Evolutionary conservation across 2,888 invertebrate species (phyloP).

Genomic region (Andrena camellia): DNA sequence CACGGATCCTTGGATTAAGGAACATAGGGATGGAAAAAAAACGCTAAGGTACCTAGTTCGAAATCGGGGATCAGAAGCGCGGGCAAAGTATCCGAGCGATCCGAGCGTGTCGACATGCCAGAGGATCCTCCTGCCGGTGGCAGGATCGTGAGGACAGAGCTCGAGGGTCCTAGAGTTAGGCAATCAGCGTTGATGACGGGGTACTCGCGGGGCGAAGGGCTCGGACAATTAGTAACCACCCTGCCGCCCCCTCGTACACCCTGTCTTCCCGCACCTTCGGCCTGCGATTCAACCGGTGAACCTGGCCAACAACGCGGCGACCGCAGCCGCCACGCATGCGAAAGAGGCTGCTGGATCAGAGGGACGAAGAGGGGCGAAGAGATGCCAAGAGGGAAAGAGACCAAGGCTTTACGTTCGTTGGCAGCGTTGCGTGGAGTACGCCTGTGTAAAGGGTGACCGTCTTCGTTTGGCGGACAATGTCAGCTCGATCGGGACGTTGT

Average conservation of each 20-base stretch:
- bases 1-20: neutral
- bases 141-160: slow-evolving; percentile 73
- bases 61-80: neutral
- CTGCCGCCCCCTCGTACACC: slow-evolving; percentile 49
- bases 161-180: slow-evolving; percentile 84
- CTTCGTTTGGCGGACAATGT: slow-evolving; percentile 55
- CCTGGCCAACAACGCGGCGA: slow-evolving; percentile 64
- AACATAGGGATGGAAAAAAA: too few species aligned
- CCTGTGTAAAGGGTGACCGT: slow-evolving; percentile 55
- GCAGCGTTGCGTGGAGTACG: slow-evolving; percentile 63
- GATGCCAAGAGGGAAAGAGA: slow-evolving; percentile 22
- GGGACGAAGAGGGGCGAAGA: slow-evolving; percentile 12
- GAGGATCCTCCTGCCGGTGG: slow-evolving; percentile 47
- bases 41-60: neutral
- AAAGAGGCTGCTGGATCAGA: slow-evolving; percentile 72
- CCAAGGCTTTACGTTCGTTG: slow-evolving; percentile 65
- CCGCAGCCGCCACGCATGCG: slow-evolving; percentile 77
- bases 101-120: slow-evolving; percentile 51
- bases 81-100: slow-evolving; percentile 35
- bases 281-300: slow-evolving; percentile 55
- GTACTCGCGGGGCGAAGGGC: slow-evolving; percentile 76
- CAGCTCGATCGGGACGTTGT: slow-evolving; percentile 45
- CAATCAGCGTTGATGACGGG: slow-evolving; percentile 85
- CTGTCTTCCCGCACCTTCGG: slow-evolving; percentile 60
- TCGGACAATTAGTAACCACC: slow-evolving; percentile 83